phyloP scores from a whole-genome alignment of 2,888 invertebrate species.

The Norana najaformis region DNA sequence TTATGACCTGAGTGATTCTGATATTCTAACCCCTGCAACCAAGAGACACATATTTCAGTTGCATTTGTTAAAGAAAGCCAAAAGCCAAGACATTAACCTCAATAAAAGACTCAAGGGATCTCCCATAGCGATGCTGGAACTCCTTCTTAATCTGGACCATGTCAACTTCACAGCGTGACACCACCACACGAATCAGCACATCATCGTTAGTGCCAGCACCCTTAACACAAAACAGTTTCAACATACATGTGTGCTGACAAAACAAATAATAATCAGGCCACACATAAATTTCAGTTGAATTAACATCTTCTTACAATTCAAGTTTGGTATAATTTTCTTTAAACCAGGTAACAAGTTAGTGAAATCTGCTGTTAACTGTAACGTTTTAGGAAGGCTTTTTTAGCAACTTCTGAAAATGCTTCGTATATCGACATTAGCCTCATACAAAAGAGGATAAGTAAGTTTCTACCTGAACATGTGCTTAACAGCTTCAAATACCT shows the following conservation, averaged over 20 bases:
- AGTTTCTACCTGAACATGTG: background rate
- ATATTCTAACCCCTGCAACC: background rate
- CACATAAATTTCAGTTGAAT: background rate
- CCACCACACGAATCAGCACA: constrained; percentile 55
- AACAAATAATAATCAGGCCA: no score
- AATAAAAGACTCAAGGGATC: constrained; percentile 55
- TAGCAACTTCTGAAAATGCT: background rate
- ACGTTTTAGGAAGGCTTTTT: background rate
- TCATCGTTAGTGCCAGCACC: constrained; percentile 55
- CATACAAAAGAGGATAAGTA: background rate
- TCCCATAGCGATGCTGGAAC: constrained; percentile 55
- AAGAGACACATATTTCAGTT: background rate
- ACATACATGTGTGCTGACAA: no score
- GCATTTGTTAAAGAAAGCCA: constrained; percentile 15
- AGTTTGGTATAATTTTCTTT: background rate
- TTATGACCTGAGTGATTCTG: no score
- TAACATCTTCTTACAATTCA: no score
- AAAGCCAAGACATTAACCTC: constrained; percentile 50
- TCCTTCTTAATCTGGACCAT: constrained; percentile 61
- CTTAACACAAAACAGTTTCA: background rate
- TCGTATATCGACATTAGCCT: background rate
- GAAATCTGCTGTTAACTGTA: background rate
- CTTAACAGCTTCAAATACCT: background rate
- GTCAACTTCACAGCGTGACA: constrained; percentile 58
- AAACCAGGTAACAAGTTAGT: background rate